A percentile compares a stretch with the other conserved stretches of the same genome.
phyloP scores from a whole-genome alignment of 2,888 invertebrate species.

The Sympetrum striolatum region DNA sequence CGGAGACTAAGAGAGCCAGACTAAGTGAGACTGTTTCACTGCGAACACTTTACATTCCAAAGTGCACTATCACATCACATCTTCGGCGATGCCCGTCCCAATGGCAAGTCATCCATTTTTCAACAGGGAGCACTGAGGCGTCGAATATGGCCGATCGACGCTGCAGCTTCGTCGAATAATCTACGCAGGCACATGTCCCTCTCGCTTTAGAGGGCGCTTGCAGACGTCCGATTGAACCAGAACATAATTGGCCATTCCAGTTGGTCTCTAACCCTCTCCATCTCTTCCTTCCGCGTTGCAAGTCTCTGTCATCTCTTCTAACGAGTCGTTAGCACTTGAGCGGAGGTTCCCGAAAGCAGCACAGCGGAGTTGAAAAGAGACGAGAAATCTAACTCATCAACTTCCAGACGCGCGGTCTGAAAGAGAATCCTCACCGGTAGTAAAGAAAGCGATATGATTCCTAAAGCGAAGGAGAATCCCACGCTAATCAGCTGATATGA shows the following conservation, averaged over 20 bases:
- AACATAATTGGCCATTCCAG: neutral
- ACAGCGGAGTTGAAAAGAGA: too few species aligned
- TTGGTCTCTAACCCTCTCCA: conserved; percentile 10
- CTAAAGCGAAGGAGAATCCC: neutral
- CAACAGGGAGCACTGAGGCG: neutral
- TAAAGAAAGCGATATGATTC: neutral
- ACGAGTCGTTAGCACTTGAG: neutral
- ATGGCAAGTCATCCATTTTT: neutral
- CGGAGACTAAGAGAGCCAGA: neutral
- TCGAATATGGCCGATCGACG: neutral
- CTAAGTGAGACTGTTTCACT: neutral
- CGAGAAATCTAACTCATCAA: neutral
- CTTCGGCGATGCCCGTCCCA: neutral
- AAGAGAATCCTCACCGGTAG: neutral
- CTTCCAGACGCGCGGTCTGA: neutral
- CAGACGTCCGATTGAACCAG: conserved; percentile 4
- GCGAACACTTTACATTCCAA: neutral
- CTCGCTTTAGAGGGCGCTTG: neutral
- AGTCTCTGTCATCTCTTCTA: conserved; percentile 10
- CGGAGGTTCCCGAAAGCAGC: neutral
- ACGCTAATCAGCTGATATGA: neutral
- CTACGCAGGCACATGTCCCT: neutral
- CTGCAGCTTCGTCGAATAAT: neutral
- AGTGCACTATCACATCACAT: neutral
- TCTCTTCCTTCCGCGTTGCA: neutral